Base-by-base conservation (phyloP, 2,113 vertebrate species). In the Glaucomys volans region DNA sequence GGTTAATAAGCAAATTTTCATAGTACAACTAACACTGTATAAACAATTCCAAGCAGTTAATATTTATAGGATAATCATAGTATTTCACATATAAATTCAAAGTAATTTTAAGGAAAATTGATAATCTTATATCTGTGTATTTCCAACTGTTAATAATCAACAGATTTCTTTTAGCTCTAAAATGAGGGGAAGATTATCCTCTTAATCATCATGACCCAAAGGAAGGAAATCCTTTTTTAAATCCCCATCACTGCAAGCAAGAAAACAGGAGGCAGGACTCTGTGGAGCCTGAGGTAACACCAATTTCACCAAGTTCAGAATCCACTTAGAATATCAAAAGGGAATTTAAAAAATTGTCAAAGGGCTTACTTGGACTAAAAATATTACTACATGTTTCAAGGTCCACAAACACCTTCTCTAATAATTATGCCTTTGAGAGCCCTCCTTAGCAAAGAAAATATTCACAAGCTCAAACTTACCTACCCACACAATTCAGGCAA, bases 371-470 rank as follows among this genome's bases (percentile, higher is more conserved):
- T 71, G 44, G 37, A 69, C 77, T 94, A 74, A 97, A 97, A 91
- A 66, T 67, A 93, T 57, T 75, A 72, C 57, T 86, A 35, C 40
- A 26, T 50, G 75, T 92, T 96, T 93, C 37, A 94, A 90, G 30
- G 54, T 79, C 82, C 88, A 93, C 82, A 97, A 80, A 96, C 59
- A 87, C 9, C 62, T 75, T 86, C 88, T 69, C 77, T 81, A 93
- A 92, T 95, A 96, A 95, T 89, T 86, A 69, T 17, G 44, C 44
- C 85, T 96, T 91, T 95, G 90, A 96, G 64, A 91, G 90, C 18
- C 18, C 80, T 96, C 72, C 81, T 96, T 71, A 87, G 90, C 77
- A 96, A 96, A 97, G 81, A 96, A 97, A 97, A 95, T 50, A 96
- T 40, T 86, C 88, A 90, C 76, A 87, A 95, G 86, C 26, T 95